Evolutionary conservation across 2,888 invertebrate genomes (phyloP).

Genomic region (Cheilosia grossa): DNA sequence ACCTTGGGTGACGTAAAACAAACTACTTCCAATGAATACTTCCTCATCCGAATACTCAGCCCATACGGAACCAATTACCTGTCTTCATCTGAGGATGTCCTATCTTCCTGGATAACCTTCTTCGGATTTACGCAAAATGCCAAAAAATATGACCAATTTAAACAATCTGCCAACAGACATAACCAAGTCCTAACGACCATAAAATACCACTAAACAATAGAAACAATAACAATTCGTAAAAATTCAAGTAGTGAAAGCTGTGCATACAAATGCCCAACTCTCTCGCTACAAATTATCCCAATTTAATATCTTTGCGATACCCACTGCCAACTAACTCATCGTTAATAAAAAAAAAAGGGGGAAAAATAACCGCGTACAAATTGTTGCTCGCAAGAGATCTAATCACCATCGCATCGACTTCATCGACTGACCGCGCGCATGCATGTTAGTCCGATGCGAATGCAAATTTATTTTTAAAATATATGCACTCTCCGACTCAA

Average conservation of each 20-base stretch:
- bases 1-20: neutral
- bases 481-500: slow-evolving; percentile 35
- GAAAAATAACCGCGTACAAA: neutral
- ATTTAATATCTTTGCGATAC: slow-evolving; percentile 45
- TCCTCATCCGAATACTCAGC: neutral
- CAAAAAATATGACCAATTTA: slow-evolving; percentile 31
- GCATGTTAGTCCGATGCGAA: slow-evolving; percentile 21
- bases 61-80: neutral
- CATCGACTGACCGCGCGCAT: slow-evolving; percentile 5
- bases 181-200: slow-evolving; percentile 20
- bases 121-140: slow-evolving; percentile 8
- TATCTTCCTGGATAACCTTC: neutral
- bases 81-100: slow-evolving; percentile 16
- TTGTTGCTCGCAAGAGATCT: slow-evolving; percentile 18
- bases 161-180: slow-evolving; percentile 5
- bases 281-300: slow-evolving; percentile 55
- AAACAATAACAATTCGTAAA: slow-evolving; percentile 14
- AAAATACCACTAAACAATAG: slow-evolving; percentile 39
- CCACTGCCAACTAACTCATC: slow-evolving; percentile 27
- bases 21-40: neutral
- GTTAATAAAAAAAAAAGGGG: slow-evolving; percentile 5
- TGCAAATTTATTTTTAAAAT: slow-evolving; percentile 43
- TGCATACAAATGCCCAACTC: slow-evolving; percentile 32
- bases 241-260: slow-evolving; percentile 49
- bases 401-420: slow-evolving; percentile 17